A percentile compares a stretch with the other conserved stretches of the same genome.
These are phyloP conservation scores for Eilema depressum DNA, from an alignment of 2,888 invertebrate species.

Conservation along the genomic window DNA sequence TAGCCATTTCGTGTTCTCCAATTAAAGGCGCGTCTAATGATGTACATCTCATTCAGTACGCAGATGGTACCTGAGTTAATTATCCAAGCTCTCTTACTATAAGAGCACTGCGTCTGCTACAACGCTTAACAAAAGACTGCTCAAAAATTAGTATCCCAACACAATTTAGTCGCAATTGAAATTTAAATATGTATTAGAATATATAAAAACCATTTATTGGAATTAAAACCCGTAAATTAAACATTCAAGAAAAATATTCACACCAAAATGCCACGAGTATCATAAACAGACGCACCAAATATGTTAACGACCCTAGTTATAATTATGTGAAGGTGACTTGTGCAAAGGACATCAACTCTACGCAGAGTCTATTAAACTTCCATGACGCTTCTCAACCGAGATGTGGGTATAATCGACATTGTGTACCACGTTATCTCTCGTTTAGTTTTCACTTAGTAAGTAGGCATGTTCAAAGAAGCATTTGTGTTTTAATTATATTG, in stretches of 20 bases:
- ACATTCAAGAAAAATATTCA: background rate
- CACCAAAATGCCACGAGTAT: background rate
- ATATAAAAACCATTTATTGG: background rate
- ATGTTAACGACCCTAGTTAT: slow-evolving; percentile 28
- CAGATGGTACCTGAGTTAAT: no score
- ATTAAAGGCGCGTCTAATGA: no score
- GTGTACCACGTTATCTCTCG: slow-evolving; percentile 29
- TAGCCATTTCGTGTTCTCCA: no score
- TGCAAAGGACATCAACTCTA: slow-evolving; percentile 45
- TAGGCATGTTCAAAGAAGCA: background rate
- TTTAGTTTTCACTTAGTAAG: slow-evolving; percentile 28
- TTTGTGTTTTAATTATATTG: slow-evolving; percentile 19
- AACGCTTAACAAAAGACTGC: no score
- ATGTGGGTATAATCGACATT: slow-evolving; percentile 48
- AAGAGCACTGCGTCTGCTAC: no score
- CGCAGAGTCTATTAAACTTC: slow-evolving; percentile 48
- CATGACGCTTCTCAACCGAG: slow-evolving; percentile 38
- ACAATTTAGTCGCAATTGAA: no score
- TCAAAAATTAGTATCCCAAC: no score
- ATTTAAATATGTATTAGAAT: no score
- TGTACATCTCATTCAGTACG: no score
- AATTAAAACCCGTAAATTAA: background rate
- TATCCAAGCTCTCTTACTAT: no score
- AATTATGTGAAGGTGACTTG: slow-evolving; percentile 33
- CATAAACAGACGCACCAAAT: background rate